Percentiles rank a stretch among this genome's conserved stretches.
Evolutionary conservation across 2,797 vertebrate genomes (phyloP).

Genomic region (Eulemur mongoz): DNA sequence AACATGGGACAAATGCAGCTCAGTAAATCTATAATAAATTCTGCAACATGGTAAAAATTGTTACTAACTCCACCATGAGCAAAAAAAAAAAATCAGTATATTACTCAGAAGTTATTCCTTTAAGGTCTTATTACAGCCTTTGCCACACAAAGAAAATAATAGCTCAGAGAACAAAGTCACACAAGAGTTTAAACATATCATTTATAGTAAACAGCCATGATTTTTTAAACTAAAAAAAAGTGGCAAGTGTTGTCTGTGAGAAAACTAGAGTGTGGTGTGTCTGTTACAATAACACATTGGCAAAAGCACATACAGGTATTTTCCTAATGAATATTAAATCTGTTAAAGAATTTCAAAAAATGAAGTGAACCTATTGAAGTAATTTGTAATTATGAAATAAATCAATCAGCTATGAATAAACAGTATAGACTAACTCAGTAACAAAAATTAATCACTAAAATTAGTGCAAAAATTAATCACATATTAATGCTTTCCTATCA

Average conservation of each 20-base stretch:
- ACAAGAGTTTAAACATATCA: not conserved
- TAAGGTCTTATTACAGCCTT: not conserved
- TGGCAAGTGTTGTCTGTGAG: not conserved
- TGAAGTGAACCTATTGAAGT: not conserved
- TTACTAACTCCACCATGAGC: not conserved
- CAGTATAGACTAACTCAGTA: not conserved
- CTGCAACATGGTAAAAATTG: not conserved
- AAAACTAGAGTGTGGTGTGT: not conserved
- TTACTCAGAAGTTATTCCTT: not conserved
- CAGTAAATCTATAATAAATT: not conserved
- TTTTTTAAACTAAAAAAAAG: not conserved
- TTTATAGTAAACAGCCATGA: not conserved
- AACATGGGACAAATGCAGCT: not conserved
- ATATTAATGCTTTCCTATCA: not conserved
- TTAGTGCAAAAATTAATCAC: not conserved
- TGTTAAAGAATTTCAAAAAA: constrained; percentile 10
- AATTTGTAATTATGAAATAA: constrained; percentile 1
- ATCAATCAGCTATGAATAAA: not conserved
- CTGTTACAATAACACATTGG: not conserved
- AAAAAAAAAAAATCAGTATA: not conserved
- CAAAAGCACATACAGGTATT: not conserved
- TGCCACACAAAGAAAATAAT: not conserved
- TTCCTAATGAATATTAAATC: not conserved
- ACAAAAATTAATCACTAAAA: not conserved
- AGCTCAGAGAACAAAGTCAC: not conserved